These are phyloP conservation scores for Planococcus citri DNA, from an alignment of 1,140 invertebrate species.

Conservation along the genomic window DNA sequence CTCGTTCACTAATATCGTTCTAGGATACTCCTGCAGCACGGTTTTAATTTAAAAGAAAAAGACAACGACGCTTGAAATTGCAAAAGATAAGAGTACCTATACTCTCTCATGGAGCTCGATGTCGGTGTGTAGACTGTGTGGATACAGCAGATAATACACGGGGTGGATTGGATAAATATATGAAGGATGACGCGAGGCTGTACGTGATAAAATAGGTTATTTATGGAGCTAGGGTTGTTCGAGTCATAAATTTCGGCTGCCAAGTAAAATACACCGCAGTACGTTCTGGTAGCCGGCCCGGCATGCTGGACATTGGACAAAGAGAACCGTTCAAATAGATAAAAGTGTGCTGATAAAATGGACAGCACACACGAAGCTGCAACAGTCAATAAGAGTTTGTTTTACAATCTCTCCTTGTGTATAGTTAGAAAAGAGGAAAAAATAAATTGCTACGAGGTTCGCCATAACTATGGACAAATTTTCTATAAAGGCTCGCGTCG, in stretches of 20 bases:
- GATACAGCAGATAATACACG: too few relatives aligned
- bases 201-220: constrained; percentile 18
- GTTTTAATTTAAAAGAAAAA: too few relatives aligned
- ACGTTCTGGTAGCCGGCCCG: too few relatives aligned
- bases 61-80: not conserved
- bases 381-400: constrained; percentile 18
- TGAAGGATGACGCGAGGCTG: not conserved
- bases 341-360: constrained; percentile 5
- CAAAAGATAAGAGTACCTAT: not conserved
- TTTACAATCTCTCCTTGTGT: constrained; percentile 1
- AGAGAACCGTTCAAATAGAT: not conserved
- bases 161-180: not conserved
- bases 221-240: not conserved
- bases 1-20: not conserved
- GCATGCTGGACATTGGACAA: not conserved
- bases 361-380: not conserved
- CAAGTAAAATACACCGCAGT: not conserved
- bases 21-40: too few relatives aligned
- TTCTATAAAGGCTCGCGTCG: too few relatives aligned
- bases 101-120: too few relatives aligned
- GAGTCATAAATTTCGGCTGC: constrained; percentile 5
- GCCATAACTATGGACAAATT: not conserved
- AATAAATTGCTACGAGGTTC: constrained; percentile 11
- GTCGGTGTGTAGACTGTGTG: too few relatives aligned
- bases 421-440: too few relatives aligned